These are phyloP conservation scores for Parapsyche elsis DNA, from an alignment of 1,140 invertebrate species.

Conservation along the genomic window DNA sequence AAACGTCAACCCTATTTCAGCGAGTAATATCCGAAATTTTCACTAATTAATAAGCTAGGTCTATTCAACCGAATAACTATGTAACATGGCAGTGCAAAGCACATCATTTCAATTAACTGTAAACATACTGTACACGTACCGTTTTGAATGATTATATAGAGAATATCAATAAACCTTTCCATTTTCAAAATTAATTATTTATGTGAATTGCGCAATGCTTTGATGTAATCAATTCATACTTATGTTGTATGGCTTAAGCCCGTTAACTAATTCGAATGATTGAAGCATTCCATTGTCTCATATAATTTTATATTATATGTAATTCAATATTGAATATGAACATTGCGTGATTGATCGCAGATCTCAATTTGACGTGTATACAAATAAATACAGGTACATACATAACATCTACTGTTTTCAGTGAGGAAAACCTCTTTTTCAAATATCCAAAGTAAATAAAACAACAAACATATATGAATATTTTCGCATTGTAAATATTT, in stretches of 20 bases:
- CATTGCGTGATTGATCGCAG: no score
- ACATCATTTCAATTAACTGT: neutral
- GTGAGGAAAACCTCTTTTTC: neutral
- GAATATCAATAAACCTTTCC: no score
- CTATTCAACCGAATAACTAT: neutral
- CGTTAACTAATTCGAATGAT: no score
- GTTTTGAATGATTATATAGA: no score
- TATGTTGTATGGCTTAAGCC: no score
- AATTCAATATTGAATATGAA: no score
- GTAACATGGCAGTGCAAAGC: neutral
- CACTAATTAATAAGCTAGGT: neutral
- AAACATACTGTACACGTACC: no score
- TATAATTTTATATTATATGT: no score
- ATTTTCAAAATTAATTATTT: no score
- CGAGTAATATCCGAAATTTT: neutral
- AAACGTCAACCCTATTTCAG: neutral
- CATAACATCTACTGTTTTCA: neutral
- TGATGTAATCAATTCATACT: no score
- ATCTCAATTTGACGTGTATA: neutral
- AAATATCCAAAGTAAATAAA: conserved; percentile 12
- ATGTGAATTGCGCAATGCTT: no score
- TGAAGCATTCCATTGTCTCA: no score
- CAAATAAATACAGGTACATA: neutral
- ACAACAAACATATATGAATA: neutral
- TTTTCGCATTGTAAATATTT: conserved; percentile 16